These are phyloP conservation scores for Archivesica marissinica DNA, from an alignment of 1,140 invertebrate genomes.

Conservation along the genomic window DNA sequence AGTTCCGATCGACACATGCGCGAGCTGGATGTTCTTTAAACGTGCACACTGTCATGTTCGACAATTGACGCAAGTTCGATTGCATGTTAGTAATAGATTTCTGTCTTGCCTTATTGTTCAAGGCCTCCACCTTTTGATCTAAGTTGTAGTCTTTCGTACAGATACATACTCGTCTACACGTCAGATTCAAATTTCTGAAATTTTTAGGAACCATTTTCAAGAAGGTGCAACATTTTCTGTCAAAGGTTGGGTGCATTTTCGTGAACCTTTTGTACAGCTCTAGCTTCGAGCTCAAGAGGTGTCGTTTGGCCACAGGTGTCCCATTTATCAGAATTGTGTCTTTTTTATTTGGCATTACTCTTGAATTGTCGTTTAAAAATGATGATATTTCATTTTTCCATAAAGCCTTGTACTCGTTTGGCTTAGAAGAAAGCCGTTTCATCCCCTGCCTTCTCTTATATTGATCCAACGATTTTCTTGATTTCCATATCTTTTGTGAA, in stretches of 20 bases:
- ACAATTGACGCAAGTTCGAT: slow-evolving; percentile 16
- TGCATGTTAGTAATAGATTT: not conserved
- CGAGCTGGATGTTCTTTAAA: slow-evolving; percentile 17
- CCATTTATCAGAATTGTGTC: slow-evolving; percentile 23
- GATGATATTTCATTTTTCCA: not conserved
- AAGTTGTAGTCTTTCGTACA: slow-evolving; percentile 58
- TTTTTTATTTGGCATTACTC: slow-evolving; percentile 47
- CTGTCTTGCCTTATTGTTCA: slow-evolving; percentile 34
- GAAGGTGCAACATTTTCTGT: slow-evolving; percentile 46
- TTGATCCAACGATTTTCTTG: too few relatives aligned
- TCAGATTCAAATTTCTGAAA: slow-evolving; percentile 8
- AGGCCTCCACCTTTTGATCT: slow-evolving; percentile 32
- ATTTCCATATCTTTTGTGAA: not conserved
- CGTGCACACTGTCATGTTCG: slow-evolving; percentile 35
- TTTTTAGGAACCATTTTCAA: slow-evolving; percentile 35
- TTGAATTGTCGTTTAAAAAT: slow-evolving; percentile 30
- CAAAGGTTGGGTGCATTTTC: slow-evolving; percentile 10
- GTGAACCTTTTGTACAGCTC: slow-evolving; percentile 48
- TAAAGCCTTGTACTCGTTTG: not conserved
- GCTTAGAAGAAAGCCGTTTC: not conserved
- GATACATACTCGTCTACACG: slow-evolving; percentile 48
- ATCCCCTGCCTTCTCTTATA: not conserved
- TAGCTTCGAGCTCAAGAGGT: slow-evolving; percentile 27
- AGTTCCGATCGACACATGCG: slow-evolving; percentile 23
- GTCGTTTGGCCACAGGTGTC: slow-evolving; percentile 2